Conservation (phyloP, 2,113 vertebrate genomes). For the Peromyscus maniculatus region DNA sequence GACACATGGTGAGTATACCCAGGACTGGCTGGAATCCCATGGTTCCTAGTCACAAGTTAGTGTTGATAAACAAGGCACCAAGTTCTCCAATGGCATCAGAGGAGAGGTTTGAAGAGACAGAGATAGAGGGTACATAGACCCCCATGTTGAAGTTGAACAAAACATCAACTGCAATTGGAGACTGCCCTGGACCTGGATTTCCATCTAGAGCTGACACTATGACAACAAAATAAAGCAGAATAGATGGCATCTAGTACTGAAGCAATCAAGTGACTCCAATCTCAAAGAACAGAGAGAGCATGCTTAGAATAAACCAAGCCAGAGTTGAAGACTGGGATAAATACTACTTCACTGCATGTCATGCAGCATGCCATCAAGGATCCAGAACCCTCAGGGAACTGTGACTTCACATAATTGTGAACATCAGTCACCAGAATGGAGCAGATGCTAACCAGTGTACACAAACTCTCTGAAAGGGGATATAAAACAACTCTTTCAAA, state of each 20-base stretch:
- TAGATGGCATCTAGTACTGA: neutral
- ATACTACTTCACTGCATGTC: neutral
- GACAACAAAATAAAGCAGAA: neutral
- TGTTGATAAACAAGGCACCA: neutral
- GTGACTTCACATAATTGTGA: neutral
- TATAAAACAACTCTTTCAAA: neutral
- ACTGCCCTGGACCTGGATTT: neutral
- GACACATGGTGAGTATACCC: neutral
- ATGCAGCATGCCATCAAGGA: too few relatives aligned
- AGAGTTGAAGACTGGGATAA: neutral
- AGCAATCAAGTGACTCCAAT: neutral
- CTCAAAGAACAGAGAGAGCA: neutral
- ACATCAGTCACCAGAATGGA: neutral
- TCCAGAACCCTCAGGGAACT: neutral
- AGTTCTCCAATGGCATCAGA: too few relatives aligned
- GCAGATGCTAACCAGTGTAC: neutral
- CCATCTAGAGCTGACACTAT: neutral
- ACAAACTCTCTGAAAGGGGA: neutral
- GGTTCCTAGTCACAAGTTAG: neutral
- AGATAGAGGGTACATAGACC: rapidly evolving
- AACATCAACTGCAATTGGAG: neutral
- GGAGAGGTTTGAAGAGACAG: neutral
- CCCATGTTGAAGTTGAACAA: neutral
- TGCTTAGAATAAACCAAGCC: neutral
- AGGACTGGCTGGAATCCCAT: too few relatives aligned